phyloP scores from a whole-genome alignment of 1,140 invertebrate species.

The Zaprionus ornatus region DNA sequence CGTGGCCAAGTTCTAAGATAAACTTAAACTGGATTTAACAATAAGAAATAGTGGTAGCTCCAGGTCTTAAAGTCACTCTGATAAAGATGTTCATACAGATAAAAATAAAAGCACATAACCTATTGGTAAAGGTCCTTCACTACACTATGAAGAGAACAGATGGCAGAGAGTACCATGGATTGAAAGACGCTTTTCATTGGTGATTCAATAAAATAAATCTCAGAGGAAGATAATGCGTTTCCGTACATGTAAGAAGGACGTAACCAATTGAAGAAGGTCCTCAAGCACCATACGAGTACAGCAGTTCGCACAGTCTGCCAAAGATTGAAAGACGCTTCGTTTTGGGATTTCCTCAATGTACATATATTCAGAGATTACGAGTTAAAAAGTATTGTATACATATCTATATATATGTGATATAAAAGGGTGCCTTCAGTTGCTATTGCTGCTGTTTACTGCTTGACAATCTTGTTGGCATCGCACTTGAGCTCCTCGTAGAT shows the following conservation, averaged over 20 bases:
- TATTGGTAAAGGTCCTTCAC: no score
- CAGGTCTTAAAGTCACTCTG: no score
- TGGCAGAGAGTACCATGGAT: no score
- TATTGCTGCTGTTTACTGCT: constrained; percentile 36
- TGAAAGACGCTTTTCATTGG: no score
- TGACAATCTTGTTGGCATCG: constrained; percentile 63
- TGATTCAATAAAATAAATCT: no score
- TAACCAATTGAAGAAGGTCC: neutral
- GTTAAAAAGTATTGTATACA: constrained; percentile 9
- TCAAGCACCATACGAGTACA: neutral
- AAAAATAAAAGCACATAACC: no score
- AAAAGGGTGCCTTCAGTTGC: neutral
- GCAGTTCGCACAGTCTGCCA: neutral
- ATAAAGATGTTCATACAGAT: no score
- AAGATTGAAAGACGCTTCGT: neutral
- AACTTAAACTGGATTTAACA: no score
- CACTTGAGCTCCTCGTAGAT: constrained; percentile 68
- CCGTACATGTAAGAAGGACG: neutral
- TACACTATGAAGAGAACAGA: no score
- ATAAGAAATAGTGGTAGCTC: no score
- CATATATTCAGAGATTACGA: constrained; percentile 2
- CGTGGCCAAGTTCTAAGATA: no score
- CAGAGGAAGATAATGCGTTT: no score
- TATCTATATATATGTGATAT: constrained; percentile 23
- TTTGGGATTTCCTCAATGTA: neutral